A percentile compares a stretch with the other conserved stretches of the same genome.
Evolutionary conservation across 2,797 vertebrate genomes (phyloP).

Genomic region (Malacoraja senta): DNA sequence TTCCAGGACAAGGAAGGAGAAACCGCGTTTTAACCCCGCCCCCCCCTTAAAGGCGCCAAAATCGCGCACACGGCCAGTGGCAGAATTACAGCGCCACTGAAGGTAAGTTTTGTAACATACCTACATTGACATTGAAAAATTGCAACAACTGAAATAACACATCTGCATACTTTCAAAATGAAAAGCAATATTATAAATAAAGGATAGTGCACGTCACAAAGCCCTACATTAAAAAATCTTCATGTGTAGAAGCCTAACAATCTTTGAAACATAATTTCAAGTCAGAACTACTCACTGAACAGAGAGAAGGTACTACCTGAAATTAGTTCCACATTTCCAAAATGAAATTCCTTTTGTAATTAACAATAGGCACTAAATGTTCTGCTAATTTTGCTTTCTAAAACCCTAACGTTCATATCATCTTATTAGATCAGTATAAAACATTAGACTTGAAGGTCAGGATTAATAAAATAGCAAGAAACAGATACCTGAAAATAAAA

Average conservation of each 20-base stretch:
- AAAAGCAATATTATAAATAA: neutral
- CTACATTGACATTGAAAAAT: neutral
- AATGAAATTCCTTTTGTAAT: neutral
- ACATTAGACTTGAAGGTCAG: neutral
- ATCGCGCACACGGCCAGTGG: too few relatives aligned
- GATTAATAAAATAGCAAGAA: neutral
- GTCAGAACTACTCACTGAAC: neutral
- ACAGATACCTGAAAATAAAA: conserved; percentile 76
- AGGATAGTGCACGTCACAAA: neutral
- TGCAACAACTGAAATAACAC: neutral
- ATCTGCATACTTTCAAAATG: neutral
- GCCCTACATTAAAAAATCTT: neutral
- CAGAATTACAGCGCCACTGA: too few relatives aligned
- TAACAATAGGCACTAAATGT: neutral
- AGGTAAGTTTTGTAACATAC: too few relatives aligned
- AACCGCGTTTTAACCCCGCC: too few relatives aligned
- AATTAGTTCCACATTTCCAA: neutral
- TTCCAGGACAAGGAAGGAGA: too few relatives aligned
- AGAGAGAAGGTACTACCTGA: neutral
- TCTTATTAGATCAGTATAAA: neutral
- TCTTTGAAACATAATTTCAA: neutral
- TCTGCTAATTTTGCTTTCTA: neutral
- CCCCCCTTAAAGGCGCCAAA: too few relatives aligned
- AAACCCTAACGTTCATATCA: neutral
- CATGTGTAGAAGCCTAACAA: neutral